A percentile compares a stretch with the other conserved stretches of the same genome.
Conservation (phyloP, 2,888 invertebrate species). For the Lithosia quadra region DNA sequence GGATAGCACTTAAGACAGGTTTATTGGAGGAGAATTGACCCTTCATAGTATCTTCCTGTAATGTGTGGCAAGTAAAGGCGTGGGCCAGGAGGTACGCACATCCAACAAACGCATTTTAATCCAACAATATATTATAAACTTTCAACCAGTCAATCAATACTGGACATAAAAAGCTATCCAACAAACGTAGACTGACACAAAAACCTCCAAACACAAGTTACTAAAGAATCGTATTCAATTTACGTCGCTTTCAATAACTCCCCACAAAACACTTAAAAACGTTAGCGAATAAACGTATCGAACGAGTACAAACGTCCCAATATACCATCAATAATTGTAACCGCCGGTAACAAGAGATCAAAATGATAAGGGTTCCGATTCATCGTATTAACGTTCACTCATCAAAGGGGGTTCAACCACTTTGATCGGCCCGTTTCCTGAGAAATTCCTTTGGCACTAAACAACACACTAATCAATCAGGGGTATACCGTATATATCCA, state of each 20-base stretch:
- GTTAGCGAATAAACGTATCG: slow-evolving; percentile 15
- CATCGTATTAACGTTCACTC: slow-evolving; percentile 66
- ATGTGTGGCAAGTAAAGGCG: not conserved
- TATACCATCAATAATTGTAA: slow-evolving; percentile 49
- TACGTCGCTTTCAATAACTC: slow-evolving; percentile 7
- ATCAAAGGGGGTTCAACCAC: slow-evolving; percentile 66
- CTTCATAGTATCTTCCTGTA: not conserved
- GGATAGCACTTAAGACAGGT: not conserved
- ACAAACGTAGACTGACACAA: not conserved
- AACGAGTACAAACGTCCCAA: slow-evolving; percentile 23
- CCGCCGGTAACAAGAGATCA: slow-evolving; percentile 64
- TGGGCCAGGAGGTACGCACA: not conserved
- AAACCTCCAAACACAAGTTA: not conserved
- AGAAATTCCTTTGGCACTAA: slow-evolving; percentile 73
- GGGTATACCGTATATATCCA: slow-evolving; percentile 67
- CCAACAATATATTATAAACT: not conserved
- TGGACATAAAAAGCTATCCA: not conserved
- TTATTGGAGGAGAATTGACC: not conserved
- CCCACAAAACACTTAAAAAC: slow-evolving; percentile 16
- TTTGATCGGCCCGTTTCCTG: slow-evolving; percentile 79
- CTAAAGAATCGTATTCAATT: slow-evolving; percentile 15
- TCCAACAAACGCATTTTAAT: not conserved
- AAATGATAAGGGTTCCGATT: slow-evolving; percentile 69
- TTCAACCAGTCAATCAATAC: not conserved
- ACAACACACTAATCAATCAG: slow-evolving; percentile 81